phyloP scores from a whole-genome alignment of 2,113 vertebrate species.

The Nymphicus hollandicus region DNA sequence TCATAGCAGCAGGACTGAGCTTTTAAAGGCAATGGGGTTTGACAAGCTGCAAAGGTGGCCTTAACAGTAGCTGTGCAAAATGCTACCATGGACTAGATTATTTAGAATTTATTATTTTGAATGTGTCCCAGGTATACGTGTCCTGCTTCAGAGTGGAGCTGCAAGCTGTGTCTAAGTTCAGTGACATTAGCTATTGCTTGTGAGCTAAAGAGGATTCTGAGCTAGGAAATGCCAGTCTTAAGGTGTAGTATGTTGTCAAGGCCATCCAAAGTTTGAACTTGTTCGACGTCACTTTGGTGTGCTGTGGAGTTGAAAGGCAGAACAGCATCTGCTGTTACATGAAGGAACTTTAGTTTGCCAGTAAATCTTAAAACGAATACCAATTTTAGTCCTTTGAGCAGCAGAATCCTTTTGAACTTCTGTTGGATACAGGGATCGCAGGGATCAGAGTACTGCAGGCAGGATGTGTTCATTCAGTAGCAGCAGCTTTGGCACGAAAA shows the following conservation, averaged over 20 bases:
- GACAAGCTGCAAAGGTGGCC: conserved; percentile 18
- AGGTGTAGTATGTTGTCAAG: conserved; percentile 13
- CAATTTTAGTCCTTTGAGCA: conserved; percentile 67
- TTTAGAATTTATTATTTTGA: conserved; percentile 29
- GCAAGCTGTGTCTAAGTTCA: neutral
- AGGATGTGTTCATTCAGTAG: conserved; percentile 73
- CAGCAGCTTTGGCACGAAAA: conserved; percentile 72
- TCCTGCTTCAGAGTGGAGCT: neutral
- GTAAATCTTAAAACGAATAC: conserved; percentile 71
- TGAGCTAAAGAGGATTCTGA: neutral
- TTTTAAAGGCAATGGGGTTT: conserved; percentile 28
- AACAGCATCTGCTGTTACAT: conserved; percentile 41
- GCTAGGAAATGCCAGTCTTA: neutral
- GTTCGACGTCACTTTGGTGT: conserved; percentile 13
- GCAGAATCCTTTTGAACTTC: conserved; percentile 70
- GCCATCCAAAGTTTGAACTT: conserved; percentile 53
- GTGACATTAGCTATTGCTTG: neutral
- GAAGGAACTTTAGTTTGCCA: conserved; percentile 44
- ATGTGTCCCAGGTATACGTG: neutral
- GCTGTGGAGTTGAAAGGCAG: conserved; percentile 14
- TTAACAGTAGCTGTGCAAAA: neutral
- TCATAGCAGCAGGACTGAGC: neutral
- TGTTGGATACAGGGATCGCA: conserved; percentile 66
- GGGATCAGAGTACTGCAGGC: conserved; percentile 66
- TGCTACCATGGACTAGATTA: neutral